These are phyloP conservation scores for Nycticryphes semicollaris DNA, from an alignment of 2,113 vertebrate genomes.

Conservation along the genomic window DNA sequence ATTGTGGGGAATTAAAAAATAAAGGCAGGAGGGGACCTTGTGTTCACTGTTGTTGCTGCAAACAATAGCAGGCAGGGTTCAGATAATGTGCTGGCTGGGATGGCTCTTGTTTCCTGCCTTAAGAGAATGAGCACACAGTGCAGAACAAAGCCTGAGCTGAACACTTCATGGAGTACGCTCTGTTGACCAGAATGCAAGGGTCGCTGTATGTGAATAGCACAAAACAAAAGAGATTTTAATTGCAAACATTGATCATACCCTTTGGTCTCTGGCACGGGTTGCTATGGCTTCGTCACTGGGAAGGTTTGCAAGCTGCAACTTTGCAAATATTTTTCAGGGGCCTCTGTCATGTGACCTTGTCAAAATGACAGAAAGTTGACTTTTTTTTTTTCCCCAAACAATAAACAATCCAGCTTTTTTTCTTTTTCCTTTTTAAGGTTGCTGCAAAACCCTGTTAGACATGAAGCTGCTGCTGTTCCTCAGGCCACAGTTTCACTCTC, in stretches of 20 bases:
- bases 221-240: conserved; percentile 43
- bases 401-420: neutral
- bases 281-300: neutral
- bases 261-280: neutral
- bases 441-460: neutral
- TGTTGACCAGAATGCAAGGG: neutral
- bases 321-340: neutral
- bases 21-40: neutral
- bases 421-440: neutral
- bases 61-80: neutral
- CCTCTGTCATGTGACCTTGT: neutral
- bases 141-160: neutral
- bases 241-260: conserved; percentile 1
- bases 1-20: conserved; percentile 10
- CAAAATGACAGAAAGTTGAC: neutral
- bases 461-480: neutral
- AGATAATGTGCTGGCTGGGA: neutral
- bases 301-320: neutral
- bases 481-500: neutral
- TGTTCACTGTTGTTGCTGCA: neutral
- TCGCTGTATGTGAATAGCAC: neutral
- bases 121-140: neutral
- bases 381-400: accelerated
- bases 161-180: neutral
- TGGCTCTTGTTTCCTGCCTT: neutral